Evolutionary conservation across 2,797 vertebrate species (phyloP).

Genomic region (Acipenser ruthenus): DNA sequence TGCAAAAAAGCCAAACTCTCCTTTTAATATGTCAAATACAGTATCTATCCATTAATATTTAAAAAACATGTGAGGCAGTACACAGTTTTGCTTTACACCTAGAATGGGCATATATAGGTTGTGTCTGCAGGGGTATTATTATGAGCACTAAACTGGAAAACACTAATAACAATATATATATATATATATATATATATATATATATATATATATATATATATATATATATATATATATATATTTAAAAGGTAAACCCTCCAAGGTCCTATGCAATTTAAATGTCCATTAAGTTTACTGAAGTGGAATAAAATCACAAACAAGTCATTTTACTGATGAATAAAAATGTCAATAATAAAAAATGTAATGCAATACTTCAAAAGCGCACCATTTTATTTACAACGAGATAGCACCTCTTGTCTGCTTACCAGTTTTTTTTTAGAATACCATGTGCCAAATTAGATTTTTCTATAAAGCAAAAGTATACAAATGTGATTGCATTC

Average conservation of each 20-base stretch:
- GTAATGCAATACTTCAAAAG: background rate
- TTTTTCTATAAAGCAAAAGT: background rate
- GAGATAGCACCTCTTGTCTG: background rate
- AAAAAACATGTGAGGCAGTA: no score
- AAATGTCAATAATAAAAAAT: background rate
- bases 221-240: background rate
- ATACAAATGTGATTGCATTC: no score
- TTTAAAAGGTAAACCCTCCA: background rate
- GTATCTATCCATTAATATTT: no score
- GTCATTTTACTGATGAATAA: constrained; percentile 5
- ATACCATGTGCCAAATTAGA: background rate
- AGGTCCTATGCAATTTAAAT: background rate
- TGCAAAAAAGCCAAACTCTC: no score
- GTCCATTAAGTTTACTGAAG: background rate
- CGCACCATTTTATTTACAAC: background rate
- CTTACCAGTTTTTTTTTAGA: background rate
- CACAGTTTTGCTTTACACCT: no score
- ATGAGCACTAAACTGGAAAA: background rate
- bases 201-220: background rate
- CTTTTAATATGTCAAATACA: no score
- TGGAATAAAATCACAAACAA: background rate
- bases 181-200: background rate
- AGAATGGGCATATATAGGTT: no score
- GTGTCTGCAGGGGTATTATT: no score
- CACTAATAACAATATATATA: background rate